Percentiles rank a stretch among this genome's conserved stretches.
phyloP scores from a whole-genome alignment of 2,888 invertebrate genomes.

The Schizotus pectinicornis region DNA sequence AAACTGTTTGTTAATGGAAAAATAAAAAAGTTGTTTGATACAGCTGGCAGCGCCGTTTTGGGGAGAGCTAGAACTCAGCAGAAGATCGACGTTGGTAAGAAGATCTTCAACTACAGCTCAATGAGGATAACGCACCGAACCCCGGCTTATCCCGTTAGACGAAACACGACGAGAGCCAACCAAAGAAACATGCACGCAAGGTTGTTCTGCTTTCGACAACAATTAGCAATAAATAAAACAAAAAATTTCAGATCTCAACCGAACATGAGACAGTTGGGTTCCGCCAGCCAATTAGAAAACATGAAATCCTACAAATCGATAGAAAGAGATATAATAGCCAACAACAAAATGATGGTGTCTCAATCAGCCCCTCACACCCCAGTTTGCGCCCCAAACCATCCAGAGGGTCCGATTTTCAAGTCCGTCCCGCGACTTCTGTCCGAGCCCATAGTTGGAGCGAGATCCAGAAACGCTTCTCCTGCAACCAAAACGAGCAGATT shows the following conservation, averaged over 20 bases:
- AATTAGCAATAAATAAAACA: too few relatives aligned
- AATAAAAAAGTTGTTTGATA: too few relatives aligned
- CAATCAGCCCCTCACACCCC: constrained; percentile 59
- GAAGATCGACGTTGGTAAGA: constrained; percentile 48
- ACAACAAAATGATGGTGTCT: constrained; percentile 51
- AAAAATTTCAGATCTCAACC: constrained; percentile 54
- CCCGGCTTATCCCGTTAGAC: constrained; percentile 61
- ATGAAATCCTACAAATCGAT: constrained; percentile 52
- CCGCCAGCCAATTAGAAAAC: constrained; percentile 52
- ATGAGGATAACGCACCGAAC: constrained; percentile 63
- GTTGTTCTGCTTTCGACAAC: constrained; percentile 33
- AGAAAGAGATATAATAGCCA: constrained; percentile 50
- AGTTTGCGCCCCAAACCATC: constrained; percentile 52
- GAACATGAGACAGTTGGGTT: constrained; percentile 57
- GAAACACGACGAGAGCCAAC: constrained; percentile 64
- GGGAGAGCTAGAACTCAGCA: constrained; percentile 54
- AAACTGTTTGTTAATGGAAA: too few relatives aligned
- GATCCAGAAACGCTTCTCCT: constrained; percentile 42
- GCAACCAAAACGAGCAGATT: constrained; percentile 42
- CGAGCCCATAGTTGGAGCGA: constrained; percentile 50
- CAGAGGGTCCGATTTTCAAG: constrained; percentile 48
- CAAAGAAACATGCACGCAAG: constrained; percentile 55
- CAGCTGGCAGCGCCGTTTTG: constrained; percentile 52
- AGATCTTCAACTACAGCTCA: constrained; percentile 63
- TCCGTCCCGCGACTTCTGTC: constrained; percentile 54